Conservation (phyloP, 2,888 invertebrate genomes). For the Escarpia spicata region DNA sequence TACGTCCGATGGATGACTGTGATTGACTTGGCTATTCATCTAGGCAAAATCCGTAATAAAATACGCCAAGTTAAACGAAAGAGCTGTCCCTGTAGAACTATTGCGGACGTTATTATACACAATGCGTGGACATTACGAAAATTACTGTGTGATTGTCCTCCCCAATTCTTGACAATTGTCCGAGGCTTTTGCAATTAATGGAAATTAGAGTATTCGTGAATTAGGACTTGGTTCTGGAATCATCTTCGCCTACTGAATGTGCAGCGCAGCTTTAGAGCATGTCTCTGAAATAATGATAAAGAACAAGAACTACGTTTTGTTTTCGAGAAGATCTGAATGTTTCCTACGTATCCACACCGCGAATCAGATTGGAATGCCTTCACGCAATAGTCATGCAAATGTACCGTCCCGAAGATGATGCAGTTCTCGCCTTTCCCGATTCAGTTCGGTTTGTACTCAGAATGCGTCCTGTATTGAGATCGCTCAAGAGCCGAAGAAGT, state of each 20-base stretch:
- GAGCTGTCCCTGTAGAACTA: neutral
- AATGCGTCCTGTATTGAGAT: too few relatives aligned
- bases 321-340: too few relatives aligned
- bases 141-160: neutral
- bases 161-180: neutral
- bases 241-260: neutral
- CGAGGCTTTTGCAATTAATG: neutral
- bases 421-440: too few relatives aligned
- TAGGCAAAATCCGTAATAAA: neutral
- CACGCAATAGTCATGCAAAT: too few relatives aligned
- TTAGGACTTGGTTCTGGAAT: neutral
- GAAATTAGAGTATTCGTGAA: neutral
- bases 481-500: too few relatives aligned
- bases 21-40: neutral
- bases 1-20: neutral
- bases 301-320: neutral
- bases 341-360: too few relatives aligned
- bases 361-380: too few relatives aligned
- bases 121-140: neutral
- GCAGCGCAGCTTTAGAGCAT: neutral
- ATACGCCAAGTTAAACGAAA: neutral
- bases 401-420: too few relatives aligned
- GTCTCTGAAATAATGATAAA: neutral
- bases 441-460: too few relatives aligned
- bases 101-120: neutral